A percentile compares a stretch with the other conserved stretches of the same genome.
Evolutionary conservation across 2,113 vertebrate species (phyloP).

Genomic region (Pantherophis guttatus): DNA sequence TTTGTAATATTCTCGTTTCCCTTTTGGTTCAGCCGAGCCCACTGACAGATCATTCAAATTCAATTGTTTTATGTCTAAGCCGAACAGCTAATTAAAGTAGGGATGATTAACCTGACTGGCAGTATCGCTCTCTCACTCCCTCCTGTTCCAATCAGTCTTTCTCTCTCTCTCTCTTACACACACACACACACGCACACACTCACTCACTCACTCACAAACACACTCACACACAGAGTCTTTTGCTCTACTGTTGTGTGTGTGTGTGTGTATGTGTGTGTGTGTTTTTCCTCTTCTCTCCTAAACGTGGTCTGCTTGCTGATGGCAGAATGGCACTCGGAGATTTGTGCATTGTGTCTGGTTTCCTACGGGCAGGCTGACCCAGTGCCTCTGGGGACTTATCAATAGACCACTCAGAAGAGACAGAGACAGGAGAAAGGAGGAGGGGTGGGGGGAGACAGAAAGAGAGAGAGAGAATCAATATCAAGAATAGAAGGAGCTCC

Average conservation of each 20-base stretch:
- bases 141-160: constrained; percentile 54
- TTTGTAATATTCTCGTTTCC: constrained; percentile 82
- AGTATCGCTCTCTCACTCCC: constrained; percentile 72
- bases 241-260: constrained; percentile 57
- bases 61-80: constrained; percentile 89
- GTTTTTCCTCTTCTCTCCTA: constrained; percentile 72
- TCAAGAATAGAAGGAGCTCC: constrained; percentile 79
- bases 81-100: constrained; percentile 92
- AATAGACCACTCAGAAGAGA: constrained; percentile 96
- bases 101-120: constrained; percentile 93
- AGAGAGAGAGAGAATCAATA: constrained; percentile 77
- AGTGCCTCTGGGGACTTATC: constrained; percentile 95
- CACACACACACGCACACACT: constrained; percentile 45
- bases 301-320: constrained; percentile 85
- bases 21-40: constrained; percentile 82
- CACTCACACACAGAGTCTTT: constrained; percentile 61
- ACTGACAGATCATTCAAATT: constrained; percentile 88
- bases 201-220: constrained; percentile 53
- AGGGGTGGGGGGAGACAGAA: constrained; percentile 65
- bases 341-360: constrained; percentile 99
- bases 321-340: constrained; percentile 90
- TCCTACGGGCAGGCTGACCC: constrained; percentile 97
- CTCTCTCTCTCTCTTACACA: constrained; percentile 52
- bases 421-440: constrained; percentile 82
- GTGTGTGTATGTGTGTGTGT: neutral